Evolutionary conservation across 1,140 invertebrate species (phyloP), one percentile per base, ranked within the genome.

Genomic region (Holcopasites calliopsidis): DNA sequence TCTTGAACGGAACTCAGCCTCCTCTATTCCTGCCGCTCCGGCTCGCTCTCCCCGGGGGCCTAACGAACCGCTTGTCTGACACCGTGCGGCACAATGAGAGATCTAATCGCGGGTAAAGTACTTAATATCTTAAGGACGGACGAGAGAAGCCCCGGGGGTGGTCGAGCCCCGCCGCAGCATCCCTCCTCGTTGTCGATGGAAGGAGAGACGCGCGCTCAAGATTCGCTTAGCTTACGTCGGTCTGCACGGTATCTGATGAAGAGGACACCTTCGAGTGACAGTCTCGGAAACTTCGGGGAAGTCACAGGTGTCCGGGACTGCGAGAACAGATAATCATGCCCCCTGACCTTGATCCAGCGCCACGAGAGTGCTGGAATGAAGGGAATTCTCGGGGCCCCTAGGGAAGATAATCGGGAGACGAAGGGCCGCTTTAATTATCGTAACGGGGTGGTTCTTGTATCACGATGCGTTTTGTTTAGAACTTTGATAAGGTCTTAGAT

Each of bases 91-190:
- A 92, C 91, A 91, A 92, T 91, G 90, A 91, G 87, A 91, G 91
- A 92, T 92, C 90, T 92, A 92, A 92, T 92, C 91, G 90, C 86
- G 83, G 83, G 87, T 89, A 90, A 92, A 92, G 89, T 91, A 90
- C 90, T 92, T 92, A 92, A 92, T 92, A 91, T 92, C 90, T 91
- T 89, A 88, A 91, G 90, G 88, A 91, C 88, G 88, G 85, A 84
- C 85, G 74, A 79, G 77, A 79, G 68, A 66, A 47, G 38, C 52
- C 58, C 44, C 76, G 80, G 58, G 79, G 83, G 80, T 84, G 69
- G 82, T 49, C 54, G 26, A 64, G 60, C 11, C n/a, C 3, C 44
- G 44, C 42, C 40, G 64, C 57, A 61, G 62, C 38, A 76, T n/a
- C n/a, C n/a, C n/a, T n/a, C n/a, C 64, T 54, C 44, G 44, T n/a